phyloP scores from a whole-genome alignment of 2,888 invertebrate genomes.

The Caenorhabditis becei region DNA sequence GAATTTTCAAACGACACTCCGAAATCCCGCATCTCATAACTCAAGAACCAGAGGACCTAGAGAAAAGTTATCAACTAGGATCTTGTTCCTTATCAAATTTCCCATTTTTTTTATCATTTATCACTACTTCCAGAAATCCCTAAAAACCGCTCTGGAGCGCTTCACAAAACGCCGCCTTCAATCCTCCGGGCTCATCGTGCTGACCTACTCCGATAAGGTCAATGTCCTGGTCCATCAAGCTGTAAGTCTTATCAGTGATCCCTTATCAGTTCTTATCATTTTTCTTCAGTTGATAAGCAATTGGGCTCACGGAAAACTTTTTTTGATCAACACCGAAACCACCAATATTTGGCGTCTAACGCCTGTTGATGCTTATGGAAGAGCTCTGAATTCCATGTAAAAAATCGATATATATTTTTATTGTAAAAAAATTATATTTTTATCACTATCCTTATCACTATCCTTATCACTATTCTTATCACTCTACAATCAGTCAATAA shows the following conservation, averaged over 20 bases:
- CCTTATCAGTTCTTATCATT: not conserved
- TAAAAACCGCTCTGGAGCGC: slow-evolving; percentile 22
- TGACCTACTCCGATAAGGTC: slow-evolving; percentile 33
- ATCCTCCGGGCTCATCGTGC: slow-evolving; percentile 14
- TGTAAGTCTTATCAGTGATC: slow-evolving; percentile 27
- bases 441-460: too few relatives aligned
- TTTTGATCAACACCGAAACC: slow-evolving; percentile 30
- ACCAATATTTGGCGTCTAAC: slow-evolving; percentile 45
- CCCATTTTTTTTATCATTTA: not conserved
- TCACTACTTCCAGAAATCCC: slow-evolving; percentile 25
- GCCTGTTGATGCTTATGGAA: slow-evolving; percentile 48
- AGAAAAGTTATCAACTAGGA: slow-evolving; percentile 1
- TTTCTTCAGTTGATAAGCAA: slow-evolving; percentile 33
- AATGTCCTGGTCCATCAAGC: slow-evolving; percentile 51
- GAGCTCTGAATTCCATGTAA: slow-evolving; percentile 1
- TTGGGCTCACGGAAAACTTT: slow-evolving; percentile 48
- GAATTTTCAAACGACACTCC: too few relatives aligned
- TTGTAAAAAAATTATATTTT: too few relatives aligned
- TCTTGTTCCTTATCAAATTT: not conserved
- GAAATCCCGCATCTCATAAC: too few relatives aligned
- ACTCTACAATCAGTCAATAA: too few relatives aligned
- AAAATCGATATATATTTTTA: too few relatives aligned
- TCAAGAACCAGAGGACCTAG: too few relatives aligned
- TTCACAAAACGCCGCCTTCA: slow-evolving; percentile 44
- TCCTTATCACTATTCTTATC: too few relatives aligned